These are phyloP conservation scores for Leptinotarsa undecemlineata DNA, from an alignment of 1,140 invertebrate species.

Conservation along the genomic window DNA sequence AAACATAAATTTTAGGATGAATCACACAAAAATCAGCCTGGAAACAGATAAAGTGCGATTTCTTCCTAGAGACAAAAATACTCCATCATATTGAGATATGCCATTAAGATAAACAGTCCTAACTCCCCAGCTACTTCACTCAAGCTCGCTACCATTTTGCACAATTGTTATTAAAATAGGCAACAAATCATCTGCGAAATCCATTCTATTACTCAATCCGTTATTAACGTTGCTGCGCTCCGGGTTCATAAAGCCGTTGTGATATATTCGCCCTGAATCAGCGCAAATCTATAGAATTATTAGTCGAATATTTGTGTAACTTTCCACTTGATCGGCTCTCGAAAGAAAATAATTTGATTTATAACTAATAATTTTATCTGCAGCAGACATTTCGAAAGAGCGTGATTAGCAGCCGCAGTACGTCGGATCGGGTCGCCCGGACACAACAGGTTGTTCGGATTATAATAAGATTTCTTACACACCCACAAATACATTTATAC, in stretches of 20 bases:
- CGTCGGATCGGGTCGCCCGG: neutral
- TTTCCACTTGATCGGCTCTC: conserved; percentile 38
- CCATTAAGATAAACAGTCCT: conserved; percentile 15
- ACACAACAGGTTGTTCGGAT: conserved; percentile 38
- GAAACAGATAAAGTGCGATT: too few relatives aligned
- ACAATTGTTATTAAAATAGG: conserved; percentile 23
- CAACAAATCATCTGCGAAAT: conserved; percentile 21
- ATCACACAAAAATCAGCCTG: too few relatives aligned
- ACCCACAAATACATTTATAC: conserved; percentile 30
- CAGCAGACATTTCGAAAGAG: conserved; percentile 38
- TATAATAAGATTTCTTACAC: conserved; percentile 36
- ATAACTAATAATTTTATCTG: conserved; percentile 41
- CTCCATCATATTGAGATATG: neutral
- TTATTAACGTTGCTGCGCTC: conserved; percentile 1
- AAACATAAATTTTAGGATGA: too few relatives aligned
- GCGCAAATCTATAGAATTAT: conserved; percentile 21
- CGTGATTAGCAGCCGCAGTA: conserved; percentile 31
- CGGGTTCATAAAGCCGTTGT: conserved; percentile 2
- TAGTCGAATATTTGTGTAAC: conserved; percentile 25
- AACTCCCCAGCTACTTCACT: too few relatives aligned
- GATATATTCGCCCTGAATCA: conserved; percentile 15
- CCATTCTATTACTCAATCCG: conserved; percentile 12
- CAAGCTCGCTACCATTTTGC: conserved; percentile 18
- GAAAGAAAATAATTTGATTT: conserved; percentile 42
- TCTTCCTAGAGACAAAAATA: too few relatives aligned